phyloP scores from a whole-genome alignment of 2,113 vertebrate genomes.

The Thinocorus orbignyianus region DNA sequence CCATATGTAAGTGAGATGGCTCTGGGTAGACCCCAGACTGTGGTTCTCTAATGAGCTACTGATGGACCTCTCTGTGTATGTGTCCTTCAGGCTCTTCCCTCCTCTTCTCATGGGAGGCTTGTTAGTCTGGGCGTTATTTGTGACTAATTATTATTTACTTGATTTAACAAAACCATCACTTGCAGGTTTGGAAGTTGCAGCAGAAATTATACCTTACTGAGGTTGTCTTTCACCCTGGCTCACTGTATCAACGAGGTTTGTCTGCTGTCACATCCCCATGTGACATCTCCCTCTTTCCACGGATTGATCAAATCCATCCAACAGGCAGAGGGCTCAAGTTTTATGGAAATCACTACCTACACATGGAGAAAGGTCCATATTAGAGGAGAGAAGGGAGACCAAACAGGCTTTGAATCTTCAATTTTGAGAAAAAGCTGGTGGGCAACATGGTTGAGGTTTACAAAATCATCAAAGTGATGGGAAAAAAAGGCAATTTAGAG shows the following conservation, averaged over 20 bases:
- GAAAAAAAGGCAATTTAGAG: not conserved
- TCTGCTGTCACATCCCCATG: not conserved
- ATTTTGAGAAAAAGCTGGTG: not conserved
- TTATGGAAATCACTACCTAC: not conserved
- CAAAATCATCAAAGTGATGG: not conserved
- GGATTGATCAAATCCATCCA: not conserved
- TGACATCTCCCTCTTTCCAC: not conserved
- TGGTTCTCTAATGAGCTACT: fast-evolving
- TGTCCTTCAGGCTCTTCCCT: not conserved
- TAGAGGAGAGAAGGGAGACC: not conserved
- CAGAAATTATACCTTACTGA: not conserved
- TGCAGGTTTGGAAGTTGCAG: not conserved
- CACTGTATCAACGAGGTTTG: not conserved
- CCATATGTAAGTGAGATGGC: not conserved
- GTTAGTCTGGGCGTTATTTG: not conserved
- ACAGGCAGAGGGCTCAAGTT: not conserved
- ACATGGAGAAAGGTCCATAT: not conserved
- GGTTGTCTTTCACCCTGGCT: not conserved
- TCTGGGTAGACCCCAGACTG: not conserved
- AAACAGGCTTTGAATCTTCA: not conserved
- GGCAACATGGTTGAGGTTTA: not conserved
- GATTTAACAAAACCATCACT: not conserved
- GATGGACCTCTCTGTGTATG: fast-evolving
- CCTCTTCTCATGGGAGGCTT: not conserved
- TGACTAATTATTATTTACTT: not conserved